Conservation (phyloP, 2,113 vertebrate genomes). For the Corythornis cristatus region DNA sequence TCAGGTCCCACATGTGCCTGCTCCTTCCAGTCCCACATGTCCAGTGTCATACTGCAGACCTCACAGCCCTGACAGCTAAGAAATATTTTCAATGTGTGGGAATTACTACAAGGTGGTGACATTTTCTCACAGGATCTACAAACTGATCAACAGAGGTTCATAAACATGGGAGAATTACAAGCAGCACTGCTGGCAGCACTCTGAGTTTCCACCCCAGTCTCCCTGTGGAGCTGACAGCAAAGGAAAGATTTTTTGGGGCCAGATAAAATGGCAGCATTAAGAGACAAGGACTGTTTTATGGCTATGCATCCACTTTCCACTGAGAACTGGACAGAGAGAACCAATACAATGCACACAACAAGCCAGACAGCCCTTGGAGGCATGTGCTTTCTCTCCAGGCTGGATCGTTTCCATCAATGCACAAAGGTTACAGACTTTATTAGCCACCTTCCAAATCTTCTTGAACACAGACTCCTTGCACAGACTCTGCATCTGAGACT, state of each 20-base stretch:
- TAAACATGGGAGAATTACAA: not conserved
- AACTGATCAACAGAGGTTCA: not conserved
- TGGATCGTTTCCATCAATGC: not conserved
- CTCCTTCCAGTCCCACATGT: not conserved
- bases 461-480: not conserved
- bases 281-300: constrained; percentile 45
- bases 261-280: constrained; percentile 33
- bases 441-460: not conserved
- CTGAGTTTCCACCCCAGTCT: not conserved
- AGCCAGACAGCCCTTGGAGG: constrained; percentile 41
- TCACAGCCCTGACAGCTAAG: fast-evolving
- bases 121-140: not conserved
- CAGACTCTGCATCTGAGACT: not conserved
- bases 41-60: not conserved
- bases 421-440: not conserved
- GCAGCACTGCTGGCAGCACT: constrained; percentile 27
- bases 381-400: not conserved
- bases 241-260: constrained; percentile 34
- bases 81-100: not conserved
- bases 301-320: constrained; percentile 38
- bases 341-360: not conserved
- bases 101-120: not conserved
- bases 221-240: constrained; percentile 36
- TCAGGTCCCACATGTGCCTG: fast-evolving
- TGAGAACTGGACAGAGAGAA: not conserved